Evolutionary conservation across 2,113 vertebrate species (phyloP).

Genomic region (Oryzias curvinotus): DNA sequence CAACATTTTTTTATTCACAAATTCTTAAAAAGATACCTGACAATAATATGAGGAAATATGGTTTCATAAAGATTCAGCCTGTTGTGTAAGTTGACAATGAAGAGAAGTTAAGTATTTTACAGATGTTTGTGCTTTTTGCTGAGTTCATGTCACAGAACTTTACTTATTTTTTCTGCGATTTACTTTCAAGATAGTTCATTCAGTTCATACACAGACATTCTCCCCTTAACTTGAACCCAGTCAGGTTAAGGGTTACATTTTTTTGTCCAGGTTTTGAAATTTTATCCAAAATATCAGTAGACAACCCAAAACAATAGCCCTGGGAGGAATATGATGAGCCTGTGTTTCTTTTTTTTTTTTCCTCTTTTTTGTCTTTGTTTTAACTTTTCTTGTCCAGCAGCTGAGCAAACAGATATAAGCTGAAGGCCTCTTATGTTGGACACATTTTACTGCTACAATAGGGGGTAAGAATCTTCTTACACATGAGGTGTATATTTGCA

Average conservation of each 20-base stretch:
- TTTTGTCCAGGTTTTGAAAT: constrained; percentile 6
- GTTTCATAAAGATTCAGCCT: no score
- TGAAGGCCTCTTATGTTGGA: no score
- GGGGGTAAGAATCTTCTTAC: no score
- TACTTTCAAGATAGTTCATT: neutral
- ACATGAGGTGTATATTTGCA: no score
- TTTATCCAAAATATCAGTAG: neutral
- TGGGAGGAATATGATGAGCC: neutral
- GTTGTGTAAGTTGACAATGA: no score
- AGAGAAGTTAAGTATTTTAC: neutral
- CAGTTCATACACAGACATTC: constrained; percentile 2
- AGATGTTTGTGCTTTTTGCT: neutral
- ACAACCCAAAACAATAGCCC: neutral
- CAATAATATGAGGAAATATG: no score
- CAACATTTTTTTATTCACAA: no score
- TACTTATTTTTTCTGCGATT: constrained; percentile 1
- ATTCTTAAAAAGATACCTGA: no score
- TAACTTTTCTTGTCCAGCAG: no score
- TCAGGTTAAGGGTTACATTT: neutral
- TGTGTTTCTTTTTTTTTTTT: neutral
- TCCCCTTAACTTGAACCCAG: neutral
- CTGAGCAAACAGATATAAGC: no score
- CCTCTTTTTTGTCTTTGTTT: no score
- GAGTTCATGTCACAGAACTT: constrained; percentile 2
- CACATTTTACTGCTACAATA: no score